These are phyloP conservation scores for Pseudocheirus occidentalis DNA, from an alignment of 2,797 vertebrate genomes.

Conservation along the genomic window DNA sequence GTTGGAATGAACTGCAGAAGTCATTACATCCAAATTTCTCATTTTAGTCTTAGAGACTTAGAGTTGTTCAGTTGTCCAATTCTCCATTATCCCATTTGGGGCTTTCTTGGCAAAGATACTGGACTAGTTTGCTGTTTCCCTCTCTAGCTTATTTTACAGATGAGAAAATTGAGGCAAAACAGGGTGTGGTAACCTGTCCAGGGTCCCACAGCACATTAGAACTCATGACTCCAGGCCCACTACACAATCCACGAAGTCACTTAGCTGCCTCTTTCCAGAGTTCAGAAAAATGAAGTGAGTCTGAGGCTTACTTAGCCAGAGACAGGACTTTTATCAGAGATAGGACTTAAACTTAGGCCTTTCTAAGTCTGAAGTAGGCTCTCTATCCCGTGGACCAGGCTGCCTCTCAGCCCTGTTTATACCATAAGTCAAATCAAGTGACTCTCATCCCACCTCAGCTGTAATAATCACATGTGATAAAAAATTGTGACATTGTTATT, in stretches of 20 bases:
- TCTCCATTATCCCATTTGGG: background rate
- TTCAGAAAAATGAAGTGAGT: background rate
- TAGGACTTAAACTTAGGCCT: background rate
- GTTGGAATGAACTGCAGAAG: background rate
- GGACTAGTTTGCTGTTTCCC: background rate
- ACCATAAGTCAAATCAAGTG: background rate
- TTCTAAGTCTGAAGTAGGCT: background rate
- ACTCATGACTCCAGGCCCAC: background rate
- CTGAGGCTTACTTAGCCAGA: background rate
- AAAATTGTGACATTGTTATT: background rate
- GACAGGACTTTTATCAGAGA: background rate
- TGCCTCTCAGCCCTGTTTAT: background rate
- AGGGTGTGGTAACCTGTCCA: background rate
- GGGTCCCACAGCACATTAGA: background rate
- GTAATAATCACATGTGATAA: background rate
- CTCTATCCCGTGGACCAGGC: background rate
- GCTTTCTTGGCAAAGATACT: background rate
- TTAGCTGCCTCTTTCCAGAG: background rate
- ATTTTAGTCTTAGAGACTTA: background rate
- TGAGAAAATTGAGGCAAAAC: background rate
- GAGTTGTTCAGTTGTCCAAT: background rate
- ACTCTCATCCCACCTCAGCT: background rate
- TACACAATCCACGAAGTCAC: background rate
- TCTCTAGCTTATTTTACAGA: background rate
- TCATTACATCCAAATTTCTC: no score